phyloP scores from a whole-genome alignment of 2,797 vertebrate species.

The Bradypus variegatus region DNA sequence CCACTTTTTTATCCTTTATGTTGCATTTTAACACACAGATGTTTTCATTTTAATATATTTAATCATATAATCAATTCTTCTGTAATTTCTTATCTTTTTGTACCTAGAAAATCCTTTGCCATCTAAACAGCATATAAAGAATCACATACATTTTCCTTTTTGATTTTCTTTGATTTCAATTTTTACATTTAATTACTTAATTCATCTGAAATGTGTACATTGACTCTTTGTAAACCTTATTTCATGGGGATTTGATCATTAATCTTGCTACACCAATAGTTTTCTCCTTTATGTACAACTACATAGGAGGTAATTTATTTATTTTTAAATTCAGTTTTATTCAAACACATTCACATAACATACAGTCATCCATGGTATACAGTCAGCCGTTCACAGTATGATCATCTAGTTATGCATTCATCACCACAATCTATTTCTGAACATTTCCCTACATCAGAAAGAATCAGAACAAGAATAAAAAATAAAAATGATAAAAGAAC shows the following conservation, averaged over 20 bases:
- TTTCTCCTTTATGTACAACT: constrained; percentile 9
- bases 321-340: no score
- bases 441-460: no score
- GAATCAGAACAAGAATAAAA: no score
- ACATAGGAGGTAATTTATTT: not conserved
- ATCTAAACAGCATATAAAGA: not conserved
- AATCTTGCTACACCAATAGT: not conserved
- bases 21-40: not conserved
- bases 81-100: not conserved
- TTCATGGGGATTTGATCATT: constrained; percentile 4
- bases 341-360: no score
- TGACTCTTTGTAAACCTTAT: not conserved
- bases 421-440: no score
- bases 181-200: constrained; percentile 20
- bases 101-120: not conserved
- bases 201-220: not conserved
- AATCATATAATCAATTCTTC: constrained; percentile 16
- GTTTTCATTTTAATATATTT: constrained; percentile 34
- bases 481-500: no score
- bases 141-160: not conserved
- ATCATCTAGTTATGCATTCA: no score
- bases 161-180: not conserved
- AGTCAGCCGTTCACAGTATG: no score
- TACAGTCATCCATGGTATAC: no score
- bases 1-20: not conserved